A percentile compares a stretch with the other conserved stretches of the same genome.
Evolutionary conservation across 92 coral and sea anemone genomes (phyloP).

Genomic region (Hydrozoanthus gracilis): DNA sequence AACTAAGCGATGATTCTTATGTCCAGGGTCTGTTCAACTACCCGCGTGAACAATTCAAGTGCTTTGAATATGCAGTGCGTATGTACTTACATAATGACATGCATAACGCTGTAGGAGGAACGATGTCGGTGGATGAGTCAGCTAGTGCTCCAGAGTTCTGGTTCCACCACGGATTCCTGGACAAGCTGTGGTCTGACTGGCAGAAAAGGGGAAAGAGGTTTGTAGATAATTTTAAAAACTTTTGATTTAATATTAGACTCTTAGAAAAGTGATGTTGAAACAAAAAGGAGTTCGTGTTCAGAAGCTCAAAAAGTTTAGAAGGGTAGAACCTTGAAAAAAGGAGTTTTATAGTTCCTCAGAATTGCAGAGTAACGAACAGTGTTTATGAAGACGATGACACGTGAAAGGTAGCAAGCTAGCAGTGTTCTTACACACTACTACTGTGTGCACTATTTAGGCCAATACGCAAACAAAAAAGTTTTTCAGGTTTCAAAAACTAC

Average conservation of each 20-base stretch:
- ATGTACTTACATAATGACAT: constrained; percentile 71
- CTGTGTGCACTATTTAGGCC: too few relatives aligned
- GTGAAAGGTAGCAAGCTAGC: too few relatives aligned
- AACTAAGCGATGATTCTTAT: neutral
- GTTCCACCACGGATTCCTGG: constrained; percentile 91
- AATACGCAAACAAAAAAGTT: too few relatives aligned
- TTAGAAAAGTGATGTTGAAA: neutral
- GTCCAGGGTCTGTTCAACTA: neutral
- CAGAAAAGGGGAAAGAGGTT: constrained; percentile 73
- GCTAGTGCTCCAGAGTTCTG: constrained; percentile 90
- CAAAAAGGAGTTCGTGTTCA: neutral
- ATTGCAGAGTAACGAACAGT: too few relatives aligned
- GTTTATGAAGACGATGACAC: too few relatives aligned
- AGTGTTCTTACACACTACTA: too few relatives aligned
- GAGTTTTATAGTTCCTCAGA: too few relatives aligned
- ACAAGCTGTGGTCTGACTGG: constrained; percentile 98
- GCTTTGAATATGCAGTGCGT: constrained; percentile 68
- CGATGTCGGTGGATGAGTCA: constrained; percentile 75
- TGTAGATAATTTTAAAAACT: constrained; percentile 29
- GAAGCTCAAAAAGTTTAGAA: too few relatives aligned
- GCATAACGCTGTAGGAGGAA: constrained; percentile 90
- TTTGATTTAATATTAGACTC: neutral
- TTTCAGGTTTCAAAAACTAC: too few relatives aligned
- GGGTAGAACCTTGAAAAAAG: too few relatives aligned
- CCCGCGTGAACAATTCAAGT: constrained; percentile 57